phyloP scores from a whole-genome alignment of 2,888 invertebrate species.

The Lochmaea capreae region DNA sequence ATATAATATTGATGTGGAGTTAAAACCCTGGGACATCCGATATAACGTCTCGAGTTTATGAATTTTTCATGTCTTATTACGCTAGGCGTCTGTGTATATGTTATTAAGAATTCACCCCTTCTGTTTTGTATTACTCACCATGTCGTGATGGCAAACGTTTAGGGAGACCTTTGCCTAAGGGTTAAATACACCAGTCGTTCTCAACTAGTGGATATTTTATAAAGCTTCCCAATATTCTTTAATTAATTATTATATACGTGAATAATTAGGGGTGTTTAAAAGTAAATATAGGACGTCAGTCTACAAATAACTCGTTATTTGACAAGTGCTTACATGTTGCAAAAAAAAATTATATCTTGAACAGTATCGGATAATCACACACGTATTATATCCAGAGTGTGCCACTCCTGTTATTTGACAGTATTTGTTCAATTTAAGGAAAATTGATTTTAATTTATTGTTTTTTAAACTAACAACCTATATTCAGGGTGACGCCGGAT shows the following conservation, averaged over 20 bases:
- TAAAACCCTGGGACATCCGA: constrained; percentile 33
- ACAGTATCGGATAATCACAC: too few species aligned
- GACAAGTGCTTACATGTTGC: too few species aligned
- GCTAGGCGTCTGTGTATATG: constrained; percentile 35
- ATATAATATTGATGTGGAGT: constrained; percentile 31
- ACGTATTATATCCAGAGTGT: too few species aligned
- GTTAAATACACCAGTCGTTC: constrained; percentile 28
- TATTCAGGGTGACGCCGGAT: too few species aligned
- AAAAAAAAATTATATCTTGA: not conserved
- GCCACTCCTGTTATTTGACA: too few species aligned
- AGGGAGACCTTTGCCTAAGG: constrained; percentile 30
- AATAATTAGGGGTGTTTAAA: constrained; percentile 17
- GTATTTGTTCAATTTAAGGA: too few species aligned
- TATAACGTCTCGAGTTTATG: constrained; percentile 32
- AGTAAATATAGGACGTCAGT: not conserved
- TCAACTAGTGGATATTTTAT: constrained; percentile 23
- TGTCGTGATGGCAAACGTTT: constrained; percentile 41
- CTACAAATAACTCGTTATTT: not conserved
- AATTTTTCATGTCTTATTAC: constrained; percentile 41
- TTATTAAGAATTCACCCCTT: constrained; percentile 45
- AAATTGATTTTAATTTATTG: too few species aligned
- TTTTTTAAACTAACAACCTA: too few species aligned
- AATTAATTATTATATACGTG: constrained; percentile 30
- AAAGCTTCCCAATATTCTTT: constrained; percentile 28
- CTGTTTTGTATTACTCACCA: constrained; percentile 40